Conservation (phyloP, 2,113 vertebrate species). For the Halcyon senegalensis region DNA sequence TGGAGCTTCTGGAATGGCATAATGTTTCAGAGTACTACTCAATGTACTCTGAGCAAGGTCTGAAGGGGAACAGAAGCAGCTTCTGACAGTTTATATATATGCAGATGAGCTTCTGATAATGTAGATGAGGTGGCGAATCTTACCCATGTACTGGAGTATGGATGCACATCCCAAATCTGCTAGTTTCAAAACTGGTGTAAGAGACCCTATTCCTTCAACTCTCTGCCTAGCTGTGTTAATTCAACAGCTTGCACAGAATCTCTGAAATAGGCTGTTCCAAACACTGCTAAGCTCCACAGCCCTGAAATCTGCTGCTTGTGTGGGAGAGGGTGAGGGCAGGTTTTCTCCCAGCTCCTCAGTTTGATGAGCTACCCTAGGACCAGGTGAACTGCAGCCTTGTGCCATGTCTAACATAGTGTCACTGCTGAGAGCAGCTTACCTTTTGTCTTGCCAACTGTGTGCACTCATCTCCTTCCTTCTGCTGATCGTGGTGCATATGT, state of each 20-base stretch:
- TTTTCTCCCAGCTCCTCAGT: not conserved
- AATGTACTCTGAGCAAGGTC: not conserved
- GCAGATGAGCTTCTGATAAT: not conserved
- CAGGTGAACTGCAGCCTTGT: not conserved
- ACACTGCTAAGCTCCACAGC: not conserved
- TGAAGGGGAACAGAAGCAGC: not conserved
- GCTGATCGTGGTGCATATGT: not conserved
- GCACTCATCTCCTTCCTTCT: not conserved
- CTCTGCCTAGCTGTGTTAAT: not conserved
- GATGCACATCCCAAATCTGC: not conserved
- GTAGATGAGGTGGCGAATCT: not conserved
- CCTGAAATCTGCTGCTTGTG: not conserved
- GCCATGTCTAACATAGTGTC: not conserved
- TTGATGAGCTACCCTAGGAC: not conserved
- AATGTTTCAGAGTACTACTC: not conserved
- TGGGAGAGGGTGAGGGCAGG: not conserved
- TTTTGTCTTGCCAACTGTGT: not conserved
- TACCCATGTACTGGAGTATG: not conserved
- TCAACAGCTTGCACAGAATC: not conserved
- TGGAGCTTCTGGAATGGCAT: not conserved
- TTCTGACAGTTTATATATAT: not conserved
- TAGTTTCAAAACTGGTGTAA: not conserved
- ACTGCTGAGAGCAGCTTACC: not conserved
- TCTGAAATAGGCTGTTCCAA: not conserved
- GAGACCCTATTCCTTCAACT: not conserved